phyloP scores from a whole-genome alignment of 2,113 vertebrate species.

The Ictidomys tridecemlineatus region DNA sequence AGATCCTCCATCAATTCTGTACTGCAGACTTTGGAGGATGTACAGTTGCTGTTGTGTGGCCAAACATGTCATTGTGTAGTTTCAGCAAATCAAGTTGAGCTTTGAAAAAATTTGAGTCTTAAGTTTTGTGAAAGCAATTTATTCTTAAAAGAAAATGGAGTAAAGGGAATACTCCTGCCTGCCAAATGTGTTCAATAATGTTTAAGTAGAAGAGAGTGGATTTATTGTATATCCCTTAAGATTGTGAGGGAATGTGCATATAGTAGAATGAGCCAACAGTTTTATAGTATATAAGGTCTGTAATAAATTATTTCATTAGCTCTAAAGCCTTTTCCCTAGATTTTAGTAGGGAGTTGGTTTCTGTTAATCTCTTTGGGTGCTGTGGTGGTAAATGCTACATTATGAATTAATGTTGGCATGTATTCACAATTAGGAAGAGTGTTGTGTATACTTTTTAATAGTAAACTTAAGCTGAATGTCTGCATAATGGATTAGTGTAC shows the following conservation, averaged over 20 bases:
- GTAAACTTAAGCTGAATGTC: conserved; percentile 74
- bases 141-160: conserved; percentile 51
- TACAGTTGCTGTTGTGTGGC: conserved; percentile 48
- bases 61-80: conserved; percentile 45
- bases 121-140: conserved; percentile 77
- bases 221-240: conserved; percentile 78
- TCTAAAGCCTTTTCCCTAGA: conserved; percentile 77
- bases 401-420: conserved; percentile 83
- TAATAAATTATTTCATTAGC: conserved; percentile 81
- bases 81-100: conserved; percentile 59
- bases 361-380: conserved; percentile 80
- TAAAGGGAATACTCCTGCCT: conserved; percentile 68
- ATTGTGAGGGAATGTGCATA: conserved; percentile 77
- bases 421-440: conserved; percentile 68
- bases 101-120: conserved; percentile 57
- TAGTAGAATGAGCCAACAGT: conserved; percentile 72
- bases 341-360: conserved; percentile 82
- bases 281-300: conserved; percentile 82
- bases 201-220: conserved; percentile 70
- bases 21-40: neutral
- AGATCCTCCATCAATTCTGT: neutral
- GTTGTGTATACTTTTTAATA: conserved; percentile 67
- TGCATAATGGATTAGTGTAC: conserved; percentile 77
- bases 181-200: conserved; percentile 77
- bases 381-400: conserved; percentile 81